Evolutionary conservation across 2,113 vertebrate species (phyloP).

Genomic region (Brachypodius melanocephalos): DNA sequence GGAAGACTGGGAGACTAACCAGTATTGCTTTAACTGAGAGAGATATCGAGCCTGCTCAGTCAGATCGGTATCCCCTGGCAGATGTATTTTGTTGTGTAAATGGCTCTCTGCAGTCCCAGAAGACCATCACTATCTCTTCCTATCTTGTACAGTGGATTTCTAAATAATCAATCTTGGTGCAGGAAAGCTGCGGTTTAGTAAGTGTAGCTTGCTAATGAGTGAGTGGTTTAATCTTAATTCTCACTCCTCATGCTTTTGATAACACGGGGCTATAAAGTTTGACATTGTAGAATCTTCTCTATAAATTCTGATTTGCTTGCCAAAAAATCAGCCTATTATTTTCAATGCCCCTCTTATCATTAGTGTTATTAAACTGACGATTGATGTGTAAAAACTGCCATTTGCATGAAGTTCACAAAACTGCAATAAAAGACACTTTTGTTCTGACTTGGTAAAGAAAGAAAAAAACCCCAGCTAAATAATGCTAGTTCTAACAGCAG

Average conservation of each 20-base stretch:
- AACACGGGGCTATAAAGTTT: slow-evolving; percentile 23
- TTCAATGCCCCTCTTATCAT: slow-evolving; percentile 46
- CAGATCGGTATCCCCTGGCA: slow-evolving; percentile 18
- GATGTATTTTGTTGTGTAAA: slow-evolving; percentile 26
- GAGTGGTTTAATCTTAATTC: slow-evolving; percentile 34
- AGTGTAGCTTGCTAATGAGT: background rate
- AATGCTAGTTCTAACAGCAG: slow-evolving; percentile 56
- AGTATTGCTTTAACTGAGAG: slow-evolving; percentile 25
- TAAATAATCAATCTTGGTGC: slow-evolving; percentile 20
- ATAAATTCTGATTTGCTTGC: slow-evolving; percentile 54
- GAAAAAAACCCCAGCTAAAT: slow-evolving; percentile 36
- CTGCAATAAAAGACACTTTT: slow-evolving; percentile 73
- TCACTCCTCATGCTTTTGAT: slow-evolving; percentile 8
- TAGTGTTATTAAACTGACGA: slow-evolving; percentile 63
- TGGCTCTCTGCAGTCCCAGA: slow-evolving; percentile 10
- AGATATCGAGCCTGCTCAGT: slow-evolving; percentile 41
- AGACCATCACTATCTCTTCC: background rate
- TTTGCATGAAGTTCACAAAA: slow-evolving; percentile 64
- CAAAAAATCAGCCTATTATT: slow-evolving; percentile 50
- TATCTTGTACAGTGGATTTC: slow-evolving; percentile 39
- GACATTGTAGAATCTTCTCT: slow-evolving; percentile 13
- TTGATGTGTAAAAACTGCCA: slow-evolving; percentile 56
- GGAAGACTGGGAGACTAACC: background rate
- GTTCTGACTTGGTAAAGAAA: slow-evolving; percentile 63
- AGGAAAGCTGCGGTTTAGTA: background rate